Conservation (phyloP, 2,888 invertebrate genomes). For the Tupiocoris notatus region DNA sequence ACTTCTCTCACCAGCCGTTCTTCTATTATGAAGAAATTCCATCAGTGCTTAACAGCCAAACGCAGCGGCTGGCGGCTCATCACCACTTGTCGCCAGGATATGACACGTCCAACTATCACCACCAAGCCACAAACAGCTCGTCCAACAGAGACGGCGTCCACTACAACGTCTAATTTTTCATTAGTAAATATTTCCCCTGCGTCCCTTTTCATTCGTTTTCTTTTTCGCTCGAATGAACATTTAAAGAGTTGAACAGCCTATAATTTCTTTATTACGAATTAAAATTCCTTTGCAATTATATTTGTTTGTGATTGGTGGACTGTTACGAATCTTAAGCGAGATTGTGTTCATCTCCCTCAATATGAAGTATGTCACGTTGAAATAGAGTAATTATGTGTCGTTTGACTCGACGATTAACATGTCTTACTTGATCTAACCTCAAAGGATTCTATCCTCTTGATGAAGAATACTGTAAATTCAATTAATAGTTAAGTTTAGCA, state of each 20-base stretch:
- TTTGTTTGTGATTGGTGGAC: no score
- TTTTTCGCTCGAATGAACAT: background rate
- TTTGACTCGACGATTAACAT: no score
- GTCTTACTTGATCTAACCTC: no score
- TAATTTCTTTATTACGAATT: no score
- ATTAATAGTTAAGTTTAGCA: background rate
- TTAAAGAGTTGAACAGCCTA: no score
- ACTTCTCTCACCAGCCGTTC: conserved; percentile 25
- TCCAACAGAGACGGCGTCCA: conserved; percentile 29
- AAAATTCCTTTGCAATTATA: no score
- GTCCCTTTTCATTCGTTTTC: background rate
- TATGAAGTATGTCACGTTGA: no score
- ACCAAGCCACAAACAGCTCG: background rate
- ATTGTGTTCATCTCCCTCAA: no score
- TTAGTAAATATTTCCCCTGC: conserved; percentile 1
- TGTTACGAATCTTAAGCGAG: no score
- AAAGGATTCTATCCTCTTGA: no score
- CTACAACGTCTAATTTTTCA: conserved; percentile 28
- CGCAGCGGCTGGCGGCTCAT: conserved; percentile 18
- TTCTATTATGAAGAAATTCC: conserved; percentile 33
- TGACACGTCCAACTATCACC: conserved; percentile 13
- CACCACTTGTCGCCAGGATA: conserved; percentile 23
- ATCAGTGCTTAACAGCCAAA: conserved; percentile 18
- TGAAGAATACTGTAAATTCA: background rate
- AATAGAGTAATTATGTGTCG: no score